A percentile compares a stretch with the other conserved stretches of the same genome.
These are phyloP conservation scores for Subacronicta megacephala DNA, from an alignment of 2,888 invertebrate genomes.

Conservation along the genomic window DNA sequence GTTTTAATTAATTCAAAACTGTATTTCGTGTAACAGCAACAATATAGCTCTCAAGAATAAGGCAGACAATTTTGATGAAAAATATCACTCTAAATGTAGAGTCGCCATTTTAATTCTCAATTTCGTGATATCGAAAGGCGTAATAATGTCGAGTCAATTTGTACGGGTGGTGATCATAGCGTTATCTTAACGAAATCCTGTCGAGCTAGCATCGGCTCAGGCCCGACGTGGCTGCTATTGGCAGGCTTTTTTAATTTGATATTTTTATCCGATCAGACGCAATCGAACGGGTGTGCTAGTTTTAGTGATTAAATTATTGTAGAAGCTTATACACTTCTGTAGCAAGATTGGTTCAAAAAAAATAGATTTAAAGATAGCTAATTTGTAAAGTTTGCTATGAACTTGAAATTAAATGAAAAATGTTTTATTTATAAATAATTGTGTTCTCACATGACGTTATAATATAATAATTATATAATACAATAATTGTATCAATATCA, in stretches of 20 bases:
- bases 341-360: too few species aligned
- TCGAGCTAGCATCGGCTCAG: slow-evolving; percentile 54
- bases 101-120: slow-evolving; percentile 41
- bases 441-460: too few species aligned
- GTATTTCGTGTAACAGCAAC: slow-evolving; percentile 23
- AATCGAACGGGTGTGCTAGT: slow-evolving; percentile 16
- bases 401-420: too few species aligned
- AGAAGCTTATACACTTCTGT: too few species aligned
- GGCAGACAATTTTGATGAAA: neutral
- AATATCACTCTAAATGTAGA: slow-evolving; percentile 9
- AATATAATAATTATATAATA: too few species aligned
- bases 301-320: slow-evolving; percentile 3
- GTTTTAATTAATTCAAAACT: slow-evolving; percentile 27
- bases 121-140: slow-evolving; percentile 44
- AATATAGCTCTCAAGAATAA: neutral
- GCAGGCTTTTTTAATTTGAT: slow-evolving; percentile 44
- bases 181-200: slow-evolving; percentile 66
- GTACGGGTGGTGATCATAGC: slow-evolving; percentile 58
- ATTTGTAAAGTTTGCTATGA: too few species aligned
- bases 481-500: too few species aligned
- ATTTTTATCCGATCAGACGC: slow-evolving; percentile 34
- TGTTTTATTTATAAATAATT: too few species aligned
- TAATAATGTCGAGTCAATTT: slow-evolving; percentile 64
- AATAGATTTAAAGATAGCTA: too few species aligned
- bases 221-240: slow-evolving; percentile 40